Evolutionary conservation across 2,888 invertebrate species (phyloP), one percentile per base, ranked within the genome.

Genomic region (Drosophila pseudotakahashii): DNA sequence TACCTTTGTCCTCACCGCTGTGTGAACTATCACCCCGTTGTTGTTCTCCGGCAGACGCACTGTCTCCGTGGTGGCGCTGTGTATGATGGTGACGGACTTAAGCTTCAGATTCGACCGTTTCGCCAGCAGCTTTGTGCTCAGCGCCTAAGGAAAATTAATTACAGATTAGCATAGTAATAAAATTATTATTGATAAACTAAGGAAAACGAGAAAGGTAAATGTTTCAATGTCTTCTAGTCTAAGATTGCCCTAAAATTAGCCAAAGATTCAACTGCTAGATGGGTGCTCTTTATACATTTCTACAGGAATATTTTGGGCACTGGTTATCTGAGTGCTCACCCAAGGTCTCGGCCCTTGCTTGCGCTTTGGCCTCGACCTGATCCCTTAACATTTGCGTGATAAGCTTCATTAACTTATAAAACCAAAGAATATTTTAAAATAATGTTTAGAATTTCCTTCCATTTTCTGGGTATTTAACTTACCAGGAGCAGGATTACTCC

Each of bases 21-120:
- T 97, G 89, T 98, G 97, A 2, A 97, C 96, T 74, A 96, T 97
- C 37, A 94, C 95, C 76, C 94, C 94, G 77, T 95, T 95, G 77
- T 94, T 94, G 74, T 96, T 95, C 72, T 95, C 96, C 71, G 97
- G 96, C 79, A 97, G 93, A 30, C 97, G 94, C 75, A 97, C 97
- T 75, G 97, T 97, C 93, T 97, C 97, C 69, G 97, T 97, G 66
- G 97, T 96, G 80, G 97, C 96, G 90, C 96, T 97, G 94, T 97
- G 97, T 89, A 97, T 96, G 91, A 97, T 97, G 84, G 97, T 97
- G 81, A 97, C 95, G 19, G 96, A 96, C 92, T 97, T 97, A 87
- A 96, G 93, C 92, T 97, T 97, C 91, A 95, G 94, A 92, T 96
- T 95, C 75, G 95, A 94, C 76, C 95, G 94, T 87, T 97, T 97